Conservation (phyloP, 2,888 invertebrate species). For the Sympetrum striolatum region DNA sequence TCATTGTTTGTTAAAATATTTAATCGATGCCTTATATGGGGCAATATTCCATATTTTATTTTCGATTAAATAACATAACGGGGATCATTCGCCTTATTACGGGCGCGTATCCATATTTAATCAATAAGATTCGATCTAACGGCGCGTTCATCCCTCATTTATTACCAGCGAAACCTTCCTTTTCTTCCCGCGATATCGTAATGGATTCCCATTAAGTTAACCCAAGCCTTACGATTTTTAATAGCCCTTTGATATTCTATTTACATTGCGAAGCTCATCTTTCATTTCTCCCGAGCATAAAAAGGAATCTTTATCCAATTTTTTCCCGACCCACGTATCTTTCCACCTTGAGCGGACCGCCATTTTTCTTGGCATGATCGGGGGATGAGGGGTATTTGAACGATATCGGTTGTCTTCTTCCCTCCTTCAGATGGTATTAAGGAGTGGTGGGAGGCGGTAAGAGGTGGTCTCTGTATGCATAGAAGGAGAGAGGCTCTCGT, state of each 20-base stretch:
- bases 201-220: not conserved
- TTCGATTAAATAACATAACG: too few species aligned
- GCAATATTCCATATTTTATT: too few species aligned
- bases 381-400: not conserved
- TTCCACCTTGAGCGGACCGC: not conserved
- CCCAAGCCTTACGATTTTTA: not conserved
- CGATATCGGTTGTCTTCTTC: not conserved
- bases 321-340: not conserved
- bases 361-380: not conserved
- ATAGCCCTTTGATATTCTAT: not conserved
- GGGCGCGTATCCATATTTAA: not conserved
- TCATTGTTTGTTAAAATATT: not conserved
- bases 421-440: not conserved
- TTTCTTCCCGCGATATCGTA: not conserved
- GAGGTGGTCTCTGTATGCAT: not conserved
- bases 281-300: not conserved
- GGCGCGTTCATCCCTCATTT: not conserved
- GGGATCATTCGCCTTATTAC: too few species aligned
- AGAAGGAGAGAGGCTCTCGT: not conserved
- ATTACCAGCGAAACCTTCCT: not conserved
- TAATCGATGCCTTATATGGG: not conserved
- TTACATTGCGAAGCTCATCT: not conserved
- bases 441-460: not conserved
- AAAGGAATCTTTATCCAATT: not conserved
- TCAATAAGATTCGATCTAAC: not conserved